Evolutionary conservation across 1,140 invertebrate species (phyloP).

Genomic region (Drosophila micromelanica): DNA sequence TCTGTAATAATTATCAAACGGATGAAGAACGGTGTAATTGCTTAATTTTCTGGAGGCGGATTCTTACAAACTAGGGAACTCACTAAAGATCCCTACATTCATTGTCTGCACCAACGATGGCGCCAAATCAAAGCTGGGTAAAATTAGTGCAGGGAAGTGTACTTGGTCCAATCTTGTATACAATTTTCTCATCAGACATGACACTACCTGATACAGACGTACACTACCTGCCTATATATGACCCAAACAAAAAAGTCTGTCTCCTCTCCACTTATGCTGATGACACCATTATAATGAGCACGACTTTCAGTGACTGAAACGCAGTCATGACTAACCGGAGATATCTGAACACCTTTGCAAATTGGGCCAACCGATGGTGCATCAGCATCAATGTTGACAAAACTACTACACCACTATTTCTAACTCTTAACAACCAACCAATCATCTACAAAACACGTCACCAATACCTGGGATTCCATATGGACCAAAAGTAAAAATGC

Average conservation of each 20-base stretch:
- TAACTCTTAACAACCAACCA: too few species aligned
- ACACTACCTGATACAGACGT: neutral
- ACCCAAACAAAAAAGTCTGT: too few species aligned
- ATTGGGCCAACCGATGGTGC: neutral
- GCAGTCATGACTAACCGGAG: neutral
- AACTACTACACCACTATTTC: too few species aligned
- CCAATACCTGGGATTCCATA: too few species aligned
- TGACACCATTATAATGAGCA: slow-evolving; percentile 10
- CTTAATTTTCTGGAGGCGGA: too few species aligned
- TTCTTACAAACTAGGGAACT: too few species aligned
- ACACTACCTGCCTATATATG: neutral
- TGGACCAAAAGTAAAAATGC: too few species aligned
- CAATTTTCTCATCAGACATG: slow-evolving; percentile 31
- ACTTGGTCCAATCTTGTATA: slow-evolving; percentile 10
- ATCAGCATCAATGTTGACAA: neutral
- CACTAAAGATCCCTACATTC: too few species aligned
- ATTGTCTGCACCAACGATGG: neutral
- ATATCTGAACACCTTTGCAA: neutral
- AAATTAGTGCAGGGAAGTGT: slow-evolving; percentile 26
- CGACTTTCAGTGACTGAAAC: neutral
- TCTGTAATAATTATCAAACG: too few species aligned
- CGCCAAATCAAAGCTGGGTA: neutral
- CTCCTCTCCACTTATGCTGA: slow-evolving; percentile 13
- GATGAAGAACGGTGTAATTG: too few species aligned
- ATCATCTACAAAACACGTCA: too few species aligned